Percentiles rank a stretch among this genome's conserved stretches.
Conservation (phyloP, 2,888 invertebrate genomes). For the Gymnosoma rotundatum region DNA sequence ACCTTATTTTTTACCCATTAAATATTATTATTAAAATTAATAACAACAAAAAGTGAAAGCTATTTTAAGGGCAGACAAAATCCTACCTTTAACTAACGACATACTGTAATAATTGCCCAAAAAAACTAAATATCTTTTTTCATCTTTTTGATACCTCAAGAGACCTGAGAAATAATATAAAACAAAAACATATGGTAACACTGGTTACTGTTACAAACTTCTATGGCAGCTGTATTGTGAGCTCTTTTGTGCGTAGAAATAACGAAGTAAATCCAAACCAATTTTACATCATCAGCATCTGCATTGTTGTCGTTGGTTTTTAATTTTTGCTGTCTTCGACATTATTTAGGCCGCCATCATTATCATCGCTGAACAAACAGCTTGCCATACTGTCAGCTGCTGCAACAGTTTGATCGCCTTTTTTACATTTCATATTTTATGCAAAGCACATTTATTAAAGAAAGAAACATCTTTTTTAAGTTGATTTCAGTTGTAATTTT, state of each 20-base stretch:
- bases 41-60: no score
- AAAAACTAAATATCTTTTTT: no score
- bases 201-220: conserved; percentile 9
- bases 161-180: no score
- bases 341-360: no score
- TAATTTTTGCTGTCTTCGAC: not conserved
- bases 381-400: conserved; percentile 8
- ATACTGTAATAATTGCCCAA: no score
- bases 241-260: not conserved
- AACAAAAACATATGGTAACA: no score
- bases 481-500: conserved; percentile 17
- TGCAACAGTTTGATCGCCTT: conserved; percentile 10
- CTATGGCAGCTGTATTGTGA: conserved; percentile 41
- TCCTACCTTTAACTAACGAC: no score
- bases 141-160: no score
- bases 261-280: conserved; percentile 34
- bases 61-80: no score
- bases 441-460: conserved; percentile 56
- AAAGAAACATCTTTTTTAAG: conserved; percentile 18
- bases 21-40: no score
- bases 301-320: conserved; percentile 1
- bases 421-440: conserved; percentile 45
- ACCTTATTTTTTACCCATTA: no score
- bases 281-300: conserved; percentile 37
- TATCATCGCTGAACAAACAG: not conserved